phyloP scores from a whole-genome alignment of 1,140 invertebrate species.

The Drosophila quadrilineata region DNA sequence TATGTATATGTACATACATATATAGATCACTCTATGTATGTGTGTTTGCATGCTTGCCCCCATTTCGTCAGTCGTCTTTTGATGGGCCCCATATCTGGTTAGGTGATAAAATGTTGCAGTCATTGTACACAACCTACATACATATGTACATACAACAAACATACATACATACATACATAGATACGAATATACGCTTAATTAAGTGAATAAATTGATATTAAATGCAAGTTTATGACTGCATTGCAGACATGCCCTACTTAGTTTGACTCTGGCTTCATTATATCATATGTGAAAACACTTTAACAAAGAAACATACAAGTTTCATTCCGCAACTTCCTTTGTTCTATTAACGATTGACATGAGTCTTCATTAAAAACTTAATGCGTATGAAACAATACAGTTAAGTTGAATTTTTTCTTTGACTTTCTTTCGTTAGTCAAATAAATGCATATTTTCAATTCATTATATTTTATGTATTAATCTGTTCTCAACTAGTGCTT shows the following conservation, averaged over 20 bases:
- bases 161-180: too few species aligned
- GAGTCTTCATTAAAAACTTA: neutral
- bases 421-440: too few species aligned
- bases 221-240: constrained; percentile 73
- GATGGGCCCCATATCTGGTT: too few species aligned
- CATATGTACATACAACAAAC: too few species aligned
- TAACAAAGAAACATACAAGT: too few species aligned
- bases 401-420: neutral
- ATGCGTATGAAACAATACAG: neutral
- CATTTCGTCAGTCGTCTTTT: too few species aligned
- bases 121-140: too few species aligned
- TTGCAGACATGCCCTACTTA: constrained; percentile 61
- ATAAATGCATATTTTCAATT: too few species aligned
- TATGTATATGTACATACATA: constrained; percentile 1
- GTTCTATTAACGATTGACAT: too few species aligned
- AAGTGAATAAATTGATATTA: constrained; percentile 78
- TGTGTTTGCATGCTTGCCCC: neutral
- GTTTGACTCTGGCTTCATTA: constrained; percentile 51
- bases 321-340: too few species aligned
- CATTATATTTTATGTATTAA: too few species aligned
- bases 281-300: constrained; percentile 2
- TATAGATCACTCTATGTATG: constrained; percentile 12
- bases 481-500: too few species aligned
- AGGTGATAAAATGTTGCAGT: constrained; percentile 64
- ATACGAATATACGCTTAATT: constrained; percentile 76